Evolutionary conservation across 2,888 invertebrate species (phyloP), one percentile per base, ranked within the genome.

Genomic region (Drosophila eohydei): DNA sequence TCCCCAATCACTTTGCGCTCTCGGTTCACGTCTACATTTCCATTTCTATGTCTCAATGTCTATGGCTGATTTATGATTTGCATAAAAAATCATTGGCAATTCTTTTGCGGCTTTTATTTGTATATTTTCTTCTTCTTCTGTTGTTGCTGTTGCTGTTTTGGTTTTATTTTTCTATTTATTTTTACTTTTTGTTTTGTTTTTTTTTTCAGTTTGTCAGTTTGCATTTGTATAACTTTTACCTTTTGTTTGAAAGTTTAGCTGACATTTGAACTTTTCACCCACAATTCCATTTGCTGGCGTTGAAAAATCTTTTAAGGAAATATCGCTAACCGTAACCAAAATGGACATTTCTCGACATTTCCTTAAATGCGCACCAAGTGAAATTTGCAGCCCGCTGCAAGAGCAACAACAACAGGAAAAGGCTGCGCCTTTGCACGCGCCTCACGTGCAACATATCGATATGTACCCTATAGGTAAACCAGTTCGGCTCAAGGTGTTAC

Each of bases 191-290:
- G 46, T 62, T n/a, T 30, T 57, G 6, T 54, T 43, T 41, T 14
- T 56, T 14, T 28, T 36, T 51, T 34, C 21, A 21, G 21, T 21
- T 21, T 21, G 21, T 28, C n/a, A 32, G 63, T 32, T 52, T 63
- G 36, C 54, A 54, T 67, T 70, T 36, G 59, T 63, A 63, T 59
- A 78, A 79, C 85, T 87, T 84, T 90, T 91, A 90, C 87, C 82
- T 82, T 88, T 89, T 90, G 89, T 89, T 78, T 71, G 81, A 66
- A 80, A 71, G 80, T 78, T 79, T 77, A 58, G 63, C 69, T 87
- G 88, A 81, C 91, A 81, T 90, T 87, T 91, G 91, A 90, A 90
- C 90, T 90, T 91, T 91, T 91, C 91, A 85, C 91, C 91, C 90
- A 91, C 87, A 87, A 88, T 89, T 83, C 82, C 74, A 80, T 79